Evolutionary conservation across 2,113 vertebrate genomes (phyloP), one percentile per base, ranked within the genome.

Genomic region (Ceyx margarethae): DNA sequence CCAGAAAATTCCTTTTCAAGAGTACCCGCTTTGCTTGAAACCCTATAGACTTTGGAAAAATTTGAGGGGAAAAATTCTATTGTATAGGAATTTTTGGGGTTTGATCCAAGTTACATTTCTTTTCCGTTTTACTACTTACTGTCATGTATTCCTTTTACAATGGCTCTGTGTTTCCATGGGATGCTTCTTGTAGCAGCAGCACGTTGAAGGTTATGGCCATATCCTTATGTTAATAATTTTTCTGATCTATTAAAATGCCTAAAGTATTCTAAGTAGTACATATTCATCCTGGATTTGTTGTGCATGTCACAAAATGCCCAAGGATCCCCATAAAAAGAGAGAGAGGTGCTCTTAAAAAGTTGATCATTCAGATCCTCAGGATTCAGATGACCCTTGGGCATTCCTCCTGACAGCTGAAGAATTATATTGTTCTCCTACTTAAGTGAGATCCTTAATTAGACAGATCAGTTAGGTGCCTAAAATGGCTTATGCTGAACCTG

Each of bases 1-100:
- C 85, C 76, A 90, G 85, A 95, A 91, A 88, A 95, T 91, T 21
- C 26, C 23, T 90, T 88, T 88, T 77, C 19, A 81, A 48, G 82
- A 84, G 57, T 60, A 81, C 26, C 64, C 2, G 0, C 33, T 50
- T 74, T 91, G 56, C 35, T 92, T 74, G 69, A 84, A 91, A 78
- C 15, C 54, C 29, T 85, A 48, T 60, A 83, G 67, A 77, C 71
- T 53, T 87, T 28, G 43, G 56, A 65, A 82, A 92, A 87, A 35
- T 26, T 73, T 77, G 75, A 87, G 53, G 40, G 43, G 19, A 14
- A 73, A 85, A 85, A 35, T 35, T 18, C 1, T 5, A 22, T 91
- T 90, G 77, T 60, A 21, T 54, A 91, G 28, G 40, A 57, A 4
- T 26, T 46, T 64, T 56, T 50, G 33, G 18, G 43, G 22, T 16